Evolutionary conservation across 2,113 vertebrate genomes (phyloP), one percentile per base, ranked within the genome.

Genomic region (Aspidoscelis tigris): DNA sequence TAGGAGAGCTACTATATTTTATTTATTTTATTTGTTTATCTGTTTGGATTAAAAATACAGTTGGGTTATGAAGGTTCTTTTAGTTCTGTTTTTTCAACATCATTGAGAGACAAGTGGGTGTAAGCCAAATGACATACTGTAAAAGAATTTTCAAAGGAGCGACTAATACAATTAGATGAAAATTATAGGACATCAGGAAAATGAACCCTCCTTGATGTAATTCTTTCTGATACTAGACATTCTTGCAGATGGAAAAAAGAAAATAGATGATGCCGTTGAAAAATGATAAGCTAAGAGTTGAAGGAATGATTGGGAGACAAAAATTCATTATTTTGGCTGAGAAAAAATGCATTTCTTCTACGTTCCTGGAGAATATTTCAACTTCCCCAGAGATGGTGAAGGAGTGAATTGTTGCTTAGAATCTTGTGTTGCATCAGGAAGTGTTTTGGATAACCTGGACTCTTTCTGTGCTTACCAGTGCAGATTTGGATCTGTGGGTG

Each of bases 331-430:
- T n/a, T 14, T 21, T 78, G 14, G 4, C 18, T 81, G 66, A 5
- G 58, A 84, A 69, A 82, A 24, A 0, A 6, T 10, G 55, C 41
- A 39, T 65, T 83, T 82, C 47, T 88, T 76, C n/a, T 33, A 26
- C 39, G 2, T 70, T 89, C 76, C 82, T 74, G 33, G 68, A 90
- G 84, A 89, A 68, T 76, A 91, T 55, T 77, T 90, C 55, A 83
- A 44, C 88, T 90, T 76, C 78, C 50, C 53, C 66, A 88, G 89
- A 53, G 24, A 44, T 78, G 53, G 55, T 75, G 21, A 76, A 2
- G 4, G 55, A 88, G 75, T 88, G 21, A 75, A 71, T 44, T 78
- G 71, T 2, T 39, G 18, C 69, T 84, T 73, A 80, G 81, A 79
- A 86, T 0, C 70, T 33, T 68, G 0, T 0, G 7, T 89, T 75